Conservation (phyloP, 2,113 vertebrate species). For the Lucifuga dentata region DNA sequence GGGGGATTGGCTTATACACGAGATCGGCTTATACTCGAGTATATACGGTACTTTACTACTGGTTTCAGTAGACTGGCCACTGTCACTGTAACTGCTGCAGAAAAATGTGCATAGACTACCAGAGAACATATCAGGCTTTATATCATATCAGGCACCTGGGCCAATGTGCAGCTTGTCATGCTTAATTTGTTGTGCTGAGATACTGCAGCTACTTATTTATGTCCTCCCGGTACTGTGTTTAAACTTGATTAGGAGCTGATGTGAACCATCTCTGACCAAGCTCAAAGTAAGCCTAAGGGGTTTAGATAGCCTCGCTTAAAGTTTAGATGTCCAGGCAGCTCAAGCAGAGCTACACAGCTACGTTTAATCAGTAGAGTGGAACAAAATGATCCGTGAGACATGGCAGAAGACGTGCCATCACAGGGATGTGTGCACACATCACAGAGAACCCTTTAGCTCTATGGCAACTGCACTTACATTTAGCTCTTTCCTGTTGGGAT, state of each 20-base stretch:
- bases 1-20: no score
- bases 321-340: conserved; percentile 12
- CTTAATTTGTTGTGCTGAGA: not conserved
- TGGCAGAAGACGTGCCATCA: conserved; percentile 39
- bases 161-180: not conserved
- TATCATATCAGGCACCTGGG: not conserved
- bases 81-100: no score
- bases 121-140: no score
- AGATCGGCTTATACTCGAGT: no score
- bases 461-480: conserved; percentile 48
- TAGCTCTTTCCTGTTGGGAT: conserved; percentile 52
- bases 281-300: not conserved
- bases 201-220: not conserved
- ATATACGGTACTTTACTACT: no score
- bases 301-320: conserved; percentile 15
- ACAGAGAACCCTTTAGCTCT: conserved; percentile 55
- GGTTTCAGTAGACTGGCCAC: no score
- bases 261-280: not conserved
- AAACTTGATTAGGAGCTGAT: not conserved
- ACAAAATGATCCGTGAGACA: conserved; percentile 29
- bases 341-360: not conserved
- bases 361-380: conserved; percentile 26
- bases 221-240: not conserved
- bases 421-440: conserved; percentile 60
- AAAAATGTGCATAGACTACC: no score